Conservation (phyloP, 2,113 vertebrate species). For the Neolamprologus falcicula region DNA sequence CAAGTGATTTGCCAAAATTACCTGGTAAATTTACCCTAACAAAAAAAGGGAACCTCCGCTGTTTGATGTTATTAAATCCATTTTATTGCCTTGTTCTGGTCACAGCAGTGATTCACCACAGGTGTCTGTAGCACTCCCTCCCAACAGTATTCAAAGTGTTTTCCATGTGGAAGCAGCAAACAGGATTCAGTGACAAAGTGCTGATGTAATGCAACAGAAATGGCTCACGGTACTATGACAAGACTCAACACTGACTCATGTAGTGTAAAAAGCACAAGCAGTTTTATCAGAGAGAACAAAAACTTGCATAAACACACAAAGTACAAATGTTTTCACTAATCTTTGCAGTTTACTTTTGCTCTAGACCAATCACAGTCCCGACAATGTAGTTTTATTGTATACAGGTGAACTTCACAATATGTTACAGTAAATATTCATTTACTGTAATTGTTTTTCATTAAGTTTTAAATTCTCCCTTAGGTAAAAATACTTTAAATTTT, state of each 20-base stretch:
- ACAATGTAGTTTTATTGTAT: background rate
- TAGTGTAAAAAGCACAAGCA: background rate
- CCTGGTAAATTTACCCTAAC: background rate
- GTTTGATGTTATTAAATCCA: background rate
- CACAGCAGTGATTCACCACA: background rate
- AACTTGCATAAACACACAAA: background rate
- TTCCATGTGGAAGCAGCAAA: background rate
- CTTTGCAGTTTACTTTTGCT: background rate
- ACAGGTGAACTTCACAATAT: background rate
- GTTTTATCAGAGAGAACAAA: background rate
- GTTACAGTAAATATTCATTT: background rate
- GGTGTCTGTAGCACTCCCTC: background rate
- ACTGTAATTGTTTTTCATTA: background rate
- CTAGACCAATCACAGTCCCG: background rate
- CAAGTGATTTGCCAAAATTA: background rate
- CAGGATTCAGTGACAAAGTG: background rate
- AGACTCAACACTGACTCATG: background rate
- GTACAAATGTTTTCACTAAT: background rate
- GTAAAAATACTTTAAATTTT: background rate
- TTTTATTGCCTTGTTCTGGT: background rate
- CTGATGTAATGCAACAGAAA: slow-evolving; percentile 28
- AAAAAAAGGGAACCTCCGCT: background rate
- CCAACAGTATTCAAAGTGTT: background rate
- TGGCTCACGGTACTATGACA: background rate
- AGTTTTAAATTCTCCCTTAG: background rate